phyloP scores from a whole-genome alignment of 2,797 vertebrate species.

The Glossophaga mutica region DNA sequence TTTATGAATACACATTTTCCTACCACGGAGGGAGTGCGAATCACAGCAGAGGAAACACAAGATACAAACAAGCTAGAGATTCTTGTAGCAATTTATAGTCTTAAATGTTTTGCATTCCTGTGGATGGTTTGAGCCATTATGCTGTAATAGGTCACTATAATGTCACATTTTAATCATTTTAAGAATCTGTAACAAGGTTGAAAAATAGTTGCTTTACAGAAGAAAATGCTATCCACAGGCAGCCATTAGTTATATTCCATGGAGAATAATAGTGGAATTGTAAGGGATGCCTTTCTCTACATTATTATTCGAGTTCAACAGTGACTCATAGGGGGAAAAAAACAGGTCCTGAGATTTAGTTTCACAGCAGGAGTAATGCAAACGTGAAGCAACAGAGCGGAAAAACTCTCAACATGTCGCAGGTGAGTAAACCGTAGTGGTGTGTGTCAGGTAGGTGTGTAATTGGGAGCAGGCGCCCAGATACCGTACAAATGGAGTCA shows the following conservation, averaged over 20 bases:
- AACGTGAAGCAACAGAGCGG: background rate
- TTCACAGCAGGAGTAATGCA: background rate
- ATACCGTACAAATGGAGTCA: background rate
- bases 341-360: background rate
- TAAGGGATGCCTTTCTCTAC: background rate
- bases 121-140: background rate
- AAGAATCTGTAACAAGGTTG: slow-evolving; percentile 34
- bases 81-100: background rate
- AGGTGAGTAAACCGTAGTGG: background rate
- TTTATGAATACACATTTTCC: slow-evolving; percentile 58
- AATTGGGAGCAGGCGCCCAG: background rate
- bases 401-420: background rate
- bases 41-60: background rate
- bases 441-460: background rate
- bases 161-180: background rate
- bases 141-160: background rate
- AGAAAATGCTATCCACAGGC: background rate
- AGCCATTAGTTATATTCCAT: background rate
- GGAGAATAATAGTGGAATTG: background rate
- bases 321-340: background rate
- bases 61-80: background rate
- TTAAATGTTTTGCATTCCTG: background rate
- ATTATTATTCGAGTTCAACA: background rate
- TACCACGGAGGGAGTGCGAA: slow-evolving; percentile 16
- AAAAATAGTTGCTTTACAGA: slow-evolving; percentile 21